phyloP scores from a whole-genome alignment of 2,888 invertebrate species.

The Heliconius erato region DNA sequence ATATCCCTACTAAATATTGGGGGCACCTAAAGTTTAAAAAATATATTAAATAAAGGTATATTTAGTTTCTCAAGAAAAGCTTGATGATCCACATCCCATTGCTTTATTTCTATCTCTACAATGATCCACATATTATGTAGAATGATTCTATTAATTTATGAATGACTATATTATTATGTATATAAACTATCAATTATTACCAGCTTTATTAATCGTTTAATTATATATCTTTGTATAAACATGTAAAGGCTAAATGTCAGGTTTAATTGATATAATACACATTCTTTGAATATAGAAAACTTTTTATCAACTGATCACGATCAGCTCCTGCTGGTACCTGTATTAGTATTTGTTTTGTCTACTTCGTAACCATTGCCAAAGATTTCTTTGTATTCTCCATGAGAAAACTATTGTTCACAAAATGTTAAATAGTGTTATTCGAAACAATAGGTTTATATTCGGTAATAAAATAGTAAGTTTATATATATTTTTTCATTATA shows the following conservation, averaged over 20 bases:
- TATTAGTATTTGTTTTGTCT: slow-evolving; percentile 47
- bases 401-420: slow-evolving; percentile 69
- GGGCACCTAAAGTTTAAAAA: too few relatives aligned
- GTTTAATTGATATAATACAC: slow-evolving; percentile 35
- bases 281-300: slow-evolving; percentile 23
- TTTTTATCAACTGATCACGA: slow-evolving; percentile 60
- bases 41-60: too few relatives aligned
- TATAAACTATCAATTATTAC: slow-evolving; percentile 36
- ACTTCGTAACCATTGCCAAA: slow-evolving; percentile 71
- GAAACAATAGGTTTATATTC: slow-evolving; percentile 60
- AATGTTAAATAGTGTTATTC: slow-evolving; percentile 33
- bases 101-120: not conserved
- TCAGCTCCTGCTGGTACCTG: slow-evolving; percentile 59
- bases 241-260: slow-evolving; percentile 44
- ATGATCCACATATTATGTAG: not conserved
- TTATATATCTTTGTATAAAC: slow-evolving; percentile 35
- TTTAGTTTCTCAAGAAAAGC: not conserved
- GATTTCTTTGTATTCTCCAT: slow-evolving; percentile 68
- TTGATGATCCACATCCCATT: not conserved
- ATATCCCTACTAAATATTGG: not conserved
- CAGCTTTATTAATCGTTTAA: slow-evolving; percentile 39
- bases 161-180: slow-evolving; percentile 32
- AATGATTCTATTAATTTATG: slow-evolving; percentile 27
- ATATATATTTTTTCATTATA: not conserved
- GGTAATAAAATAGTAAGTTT: slow-evolving; percentile 41